Conservation (phyloP, 23 tunicate genomes). For the Diplosoma virens region DNA sequence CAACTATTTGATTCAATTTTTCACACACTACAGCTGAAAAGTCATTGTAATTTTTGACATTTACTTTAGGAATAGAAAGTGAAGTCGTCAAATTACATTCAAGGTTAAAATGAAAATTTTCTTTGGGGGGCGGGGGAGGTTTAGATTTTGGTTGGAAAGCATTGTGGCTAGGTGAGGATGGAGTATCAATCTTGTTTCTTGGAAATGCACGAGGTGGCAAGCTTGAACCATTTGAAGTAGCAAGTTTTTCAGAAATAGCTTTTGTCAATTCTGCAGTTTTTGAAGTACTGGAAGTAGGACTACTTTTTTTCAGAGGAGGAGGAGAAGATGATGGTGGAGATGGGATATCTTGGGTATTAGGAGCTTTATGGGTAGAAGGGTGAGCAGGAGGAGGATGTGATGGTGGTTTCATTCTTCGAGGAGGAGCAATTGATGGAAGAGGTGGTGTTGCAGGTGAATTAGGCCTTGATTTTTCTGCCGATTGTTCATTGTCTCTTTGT, state of each 20-base stretch:
- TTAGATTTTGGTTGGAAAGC: background rate
- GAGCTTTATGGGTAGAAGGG: background rate
- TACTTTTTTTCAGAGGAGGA: conserved; percentile 1
- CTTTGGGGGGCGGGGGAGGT: conserved; percentile 11
- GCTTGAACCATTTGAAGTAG: background rate
- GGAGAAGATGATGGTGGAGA: conserved; percentile 30
- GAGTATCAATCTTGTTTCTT: background rate
- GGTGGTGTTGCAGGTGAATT: conserved; percentile 21
- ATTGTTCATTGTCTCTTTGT: conserved; percentile 34
- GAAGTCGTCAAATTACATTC: conserved; percentile 3
- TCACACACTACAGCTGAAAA: background rate
- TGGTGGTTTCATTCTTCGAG: conserved; percentile 16
- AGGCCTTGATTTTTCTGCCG: background rate
- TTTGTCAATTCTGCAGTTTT: background rate
- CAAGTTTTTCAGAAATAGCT: background rate
- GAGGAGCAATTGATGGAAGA: conserved; percentile 33
- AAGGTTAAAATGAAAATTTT: background rate
- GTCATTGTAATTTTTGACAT: background rate
- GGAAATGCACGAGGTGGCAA: background rate
- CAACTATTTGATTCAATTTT: background rate
- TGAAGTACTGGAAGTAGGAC: background rate
- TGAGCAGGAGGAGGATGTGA: background rate
- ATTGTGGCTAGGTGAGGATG: background rate
- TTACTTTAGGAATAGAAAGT: background rate
- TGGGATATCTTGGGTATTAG: conserved; percentile 24